phyloP scores from a whole-genome alignment of 2,888 invertebrate genomes.

The Calameuta filiformis region DNA sequence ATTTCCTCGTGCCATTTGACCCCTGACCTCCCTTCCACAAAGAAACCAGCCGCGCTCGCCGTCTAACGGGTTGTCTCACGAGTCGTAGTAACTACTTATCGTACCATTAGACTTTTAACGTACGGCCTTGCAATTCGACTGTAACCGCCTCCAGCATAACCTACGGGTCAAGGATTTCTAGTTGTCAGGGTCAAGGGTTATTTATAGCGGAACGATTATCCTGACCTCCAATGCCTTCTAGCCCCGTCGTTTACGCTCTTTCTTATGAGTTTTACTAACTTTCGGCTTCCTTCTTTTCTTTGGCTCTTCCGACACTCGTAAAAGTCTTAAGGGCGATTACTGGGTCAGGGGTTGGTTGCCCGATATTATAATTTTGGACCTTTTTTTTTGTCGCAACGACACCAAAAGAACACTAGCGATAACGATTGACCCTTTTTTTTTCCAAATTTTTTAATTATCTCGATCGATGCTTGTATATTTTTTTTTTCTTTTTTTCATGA shows the following conservation, averaged over 20 bases:
- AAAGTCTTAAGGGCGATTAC: neutral
- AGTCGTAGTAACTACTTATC: too few relatives aligned
- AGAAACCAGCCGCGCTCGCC: neutral
- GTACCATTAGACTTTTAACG: too few relatives aligned
- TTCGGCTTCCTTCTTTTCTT: neutral
- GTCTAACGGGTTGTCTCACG: too few relatives aligned
- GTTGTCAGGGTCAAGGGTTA: neutral
- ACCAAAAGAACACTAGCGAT: too few relatives aligned
- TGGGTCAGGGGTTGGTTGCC: neutral
- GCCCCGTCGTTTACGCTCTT: neutral
- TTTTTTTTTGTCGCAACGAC: too few relatives aligned
- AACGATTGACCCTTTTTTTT: neutral
- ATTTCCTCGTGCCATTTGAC: neutral
- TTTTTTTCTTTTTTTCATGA: neutral
- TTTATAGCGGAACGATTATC: neutral
- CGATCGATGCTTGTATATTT: neutral
- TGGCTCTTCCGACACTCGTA: neutral
- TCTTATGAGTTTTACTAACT: neutral
- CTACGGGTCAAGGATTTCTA: neutral
- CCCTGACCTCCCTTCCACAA: neutral
- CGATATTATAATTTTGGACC: neutral
- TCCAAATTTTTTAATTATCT: neutral
- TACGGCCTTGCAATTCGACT: neutral
- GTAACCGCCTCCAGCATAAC: neutral
- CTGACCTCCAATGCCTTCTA: neutral